These are phyloP conservation scores for Masticophis lateralis DNA, from an alignment of 2,797 vertebrate genomes.

Conservation along the genomic window DNA sequence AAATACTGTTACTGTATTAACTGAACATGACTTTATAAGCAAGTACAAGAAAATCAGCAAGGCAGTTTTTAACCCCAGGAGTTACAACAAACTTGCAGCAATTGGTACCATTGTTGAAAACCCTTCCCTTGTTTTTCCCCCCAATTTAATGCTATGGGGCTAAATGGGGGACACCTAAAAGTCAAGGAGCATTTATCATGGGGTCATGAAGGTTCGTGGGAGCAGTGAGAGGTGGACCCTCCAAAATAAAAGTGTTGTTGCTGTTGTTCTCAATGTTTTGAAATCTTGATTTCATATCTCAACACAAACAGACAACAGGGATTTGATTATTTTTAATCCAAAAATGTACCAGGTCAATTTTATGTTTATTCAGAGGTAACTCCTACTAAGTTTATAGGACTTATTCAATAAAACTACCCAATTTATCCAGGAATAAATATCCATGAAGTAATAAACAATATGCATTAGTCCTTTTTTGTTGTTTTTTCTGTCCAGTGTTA, in stretches of 20 bases:
- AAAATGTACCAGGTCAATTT: neutral
- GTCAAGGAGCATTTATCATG: neutral
- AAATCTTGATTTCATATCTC: neutral
- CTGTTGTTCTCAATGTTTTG: neutral
- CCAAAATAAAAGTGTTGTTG: neutral
- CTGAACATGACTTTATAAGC: neutral
- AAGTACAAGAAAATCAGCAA: neutral
- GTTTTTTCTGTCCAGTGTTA: neutral
- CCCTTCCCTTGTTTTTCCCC: neutral
- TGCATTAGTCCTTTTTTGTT: constrained; percentile 9
- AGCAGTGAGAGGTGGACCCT: neutral
- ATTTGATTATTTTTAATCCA: neutral
- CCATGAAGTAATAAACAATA: neutral
- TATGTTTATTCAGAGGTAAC: neutral
- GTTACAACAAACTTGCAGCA: neutral
- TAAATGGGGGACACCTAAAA: neutral
- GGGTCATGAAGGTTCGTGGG: neutral
- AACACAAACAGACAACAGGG: neutral
- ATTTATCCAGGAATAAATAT: neutral
- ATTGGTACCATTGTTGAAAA: neutral
- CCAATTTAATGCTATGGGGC: neutral
- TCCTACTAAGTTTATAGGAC: neutral
- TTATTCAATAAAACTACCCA: neutral
- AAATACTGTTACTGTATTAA: neutral
- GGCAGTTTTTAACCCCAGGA: neutral